These are phyloP conservation scores for Phymatocera aterrima DNA, from an alignment of 2,888 invertebrate species.

Conservation along the genomic window DNA sequence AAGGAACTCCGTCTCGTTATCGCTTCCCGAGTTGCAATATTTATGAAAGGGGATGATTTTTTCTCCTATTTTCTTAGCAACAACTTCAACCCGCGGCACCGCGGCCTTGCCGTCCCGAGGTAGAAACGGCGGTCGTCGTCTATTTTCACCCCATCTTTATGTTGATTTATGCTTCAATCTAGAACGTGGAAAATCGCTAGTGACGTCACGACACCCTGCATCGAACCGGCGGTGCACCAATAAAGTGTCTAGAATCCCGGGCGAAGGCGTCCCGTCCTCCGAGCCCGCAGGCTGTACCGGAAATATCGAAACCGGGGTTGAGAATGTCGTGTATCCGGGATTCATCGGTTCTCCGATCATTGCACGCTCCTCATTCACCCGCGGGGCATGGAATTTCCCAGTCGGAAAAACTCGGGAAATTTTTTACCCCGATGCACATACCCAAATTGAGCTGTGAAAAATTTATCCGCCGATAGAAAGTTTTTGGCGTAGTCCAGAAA, in stretches of 20 bases:
- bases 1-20: conserved; percentile 28
- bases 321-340: not conserved
- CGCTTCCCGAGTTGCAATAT: conserved; percentile 32
- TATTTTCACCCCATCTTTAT: conserved; percentile 36
- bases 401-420: no score
- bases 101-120: no score
- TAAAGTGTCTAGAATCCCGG: conserved; percentile 35
- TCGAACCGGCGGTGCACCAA: conserved; percentile 32
- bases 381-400: not conserved
- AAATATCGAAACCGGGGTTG: conserved; percentile 23
- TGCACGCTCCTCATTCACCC: not conserved
- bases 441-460: no score
- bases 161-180: conserved; percentile 44
- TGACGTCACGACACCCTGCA: conserved; percentile 37
- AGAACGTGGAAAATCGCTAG: conserved; percentile 35
- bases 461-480: no score
- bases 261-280: conserved; percentile 27
- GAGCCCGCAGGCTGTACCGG: conserved; percentile 27
- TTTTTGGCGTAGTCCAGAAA: no score
- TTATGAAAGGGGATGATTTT: conserved; percentile 14
- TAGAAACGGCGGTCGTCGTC: not conserved
- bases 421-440: no score
- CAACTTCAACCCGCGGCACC: conserved; percentile 31
- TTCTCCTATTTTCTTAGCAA: conserved; percentile 13
- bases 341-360: not conserved